Percentiles rank a stretch among this genome's conserved stretches.
These are phyloP conservation scores for Lasioglossum marginatum DNA, from an alignment of 2,888 invertebrate genomes.

Conservation along the genomic window DNA sequence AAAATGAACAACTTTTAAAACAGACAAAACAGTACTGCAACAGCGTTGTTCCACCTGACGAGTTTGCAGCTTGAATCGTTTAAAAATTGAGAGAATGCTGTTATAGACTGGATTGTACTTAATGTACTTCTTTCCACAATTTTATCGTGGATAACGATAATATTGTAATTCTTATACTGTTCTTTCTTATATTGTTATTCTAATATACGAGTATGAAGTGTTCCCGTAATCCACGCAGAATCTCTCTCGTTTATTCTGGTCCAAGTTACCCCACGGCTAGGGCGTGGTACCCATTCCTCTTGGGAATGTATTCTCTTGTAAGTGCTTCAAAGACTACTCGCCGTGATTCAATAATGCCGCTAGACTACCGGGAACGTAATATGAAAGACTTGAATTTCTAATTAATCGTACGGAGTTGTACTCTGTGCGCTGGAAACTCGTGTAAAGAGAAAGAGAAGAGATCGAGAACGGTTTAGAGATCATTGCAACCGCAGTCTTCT, in stretches of 20 bases:
- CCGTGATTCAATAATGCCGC: conserved; percentile 65
- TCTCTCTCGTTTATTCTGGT: conserved; percentile 55
- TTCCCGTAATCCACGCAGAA: conserved; percentile 50
- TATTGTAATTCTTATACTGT: too few species aligned
- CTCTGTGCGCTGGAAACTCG: conserved; percentile 9
- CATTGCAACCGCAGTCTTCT: background rate
- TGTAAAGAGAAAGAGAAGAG: conserved; percentile 3
- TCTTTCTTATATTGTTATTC: too few species aligned
- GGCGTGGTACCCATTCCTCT: conserved; percentile 45
- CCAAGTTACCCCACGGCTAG: conserved; percentile 37
- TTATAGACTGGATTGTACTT: conserved; percentile 20
- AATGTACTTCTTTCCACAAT: conserved; percentile 31
- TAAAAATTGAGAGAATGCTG: conserved; percentile 11
- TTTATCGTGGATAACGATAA: conserved; percentile 38
- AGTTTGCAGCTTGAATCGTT: background rate
- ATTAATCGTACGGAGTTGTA: conserved; percentile 53
- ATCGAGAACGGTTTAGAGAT: background rate
- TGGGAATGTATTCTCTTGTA: conserved; percentile 54
- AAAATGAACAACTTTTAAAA: too few species aligned
- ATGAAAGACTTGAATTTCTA: conserved; percentile 66
- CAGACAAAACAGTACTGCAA: background rate
- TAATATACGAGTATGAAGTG: conserved; percentile 46
- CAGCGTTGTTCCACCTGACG: background rate
- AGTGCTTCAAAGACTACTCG: conserved; percentile 66
- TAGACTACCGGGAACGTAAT: conserved; percentile 48